Percentiles rank a stretch among this genome's conserved stretches.
Conservation (phyloP, 1,140 invertebrate species). For the Drosophila pruinosa region DNA sequence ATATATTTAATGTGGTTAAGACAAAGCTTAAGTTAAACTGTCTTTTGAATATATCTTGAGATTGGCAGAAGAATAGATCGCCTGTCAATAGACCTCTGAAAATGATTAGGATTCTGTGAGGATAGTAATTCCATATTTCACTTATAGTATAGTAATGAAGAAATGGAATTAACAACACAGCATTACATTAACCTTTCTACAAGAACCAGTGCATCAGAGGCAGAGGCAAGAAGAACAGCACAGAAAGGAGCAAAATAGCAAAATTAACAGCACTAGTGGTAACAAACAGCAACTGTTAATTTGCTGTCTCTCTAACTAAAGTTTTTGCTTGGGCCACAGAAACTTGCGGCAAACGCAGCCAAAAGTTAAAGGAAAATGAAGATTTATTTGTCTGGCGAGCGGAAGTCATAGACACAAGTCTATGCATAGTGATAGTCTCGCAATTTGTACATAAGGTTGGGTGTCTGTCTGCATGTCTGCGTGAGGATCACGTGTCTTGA, state of each 20-base stretch:
- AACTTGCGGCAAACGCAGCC: conserved; percentile 48
- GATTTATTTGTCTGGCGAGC: conserved; percentile 74
- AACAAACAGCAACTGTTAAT: conserved; percentile 63
- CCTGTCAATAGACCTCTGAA: too few species aligned
- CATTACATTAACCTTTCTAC: too few species aligned
- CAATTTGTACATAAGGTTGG: neutral
- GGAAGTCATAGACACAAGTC: conserved; percentile 56
- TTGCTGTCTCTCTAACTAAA: conserved; percentile 45
- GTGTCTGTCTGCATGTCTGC: neutral
- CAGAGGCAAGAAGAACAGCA: too few species aligned
- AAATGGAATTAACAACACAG: too few species aligned
- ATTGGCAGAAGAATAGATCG: too few species aligned
- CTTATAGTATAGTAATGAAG: too few species aligned
- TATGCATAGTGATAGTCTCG: conserved; percentile 23
- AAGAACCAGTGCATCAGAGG: too few species aligned
- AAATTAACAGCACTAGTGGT: neutral
- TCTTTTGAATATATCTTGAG: too few species aligned
- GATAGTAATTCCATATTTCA: too few species aligned
- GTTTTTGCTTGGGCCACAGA: conserved; percentile 44
- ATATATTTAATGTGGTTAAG: too few species aligned
- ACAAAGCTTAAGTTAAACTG: too few species aligned
- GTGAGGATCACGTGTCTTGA: conserved; percentile 70
- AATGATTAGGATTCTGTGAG: too few species aligned
- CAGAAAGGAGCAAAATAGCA: conserved; percentile 22
- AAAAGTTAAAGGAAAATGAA: conserved; percentile 75